These are phyloP conservation scores for Hartigia nigra DNA, from an alignment of 2,888 invertebrate genomes.

Conservation along the genomic window DNA sequence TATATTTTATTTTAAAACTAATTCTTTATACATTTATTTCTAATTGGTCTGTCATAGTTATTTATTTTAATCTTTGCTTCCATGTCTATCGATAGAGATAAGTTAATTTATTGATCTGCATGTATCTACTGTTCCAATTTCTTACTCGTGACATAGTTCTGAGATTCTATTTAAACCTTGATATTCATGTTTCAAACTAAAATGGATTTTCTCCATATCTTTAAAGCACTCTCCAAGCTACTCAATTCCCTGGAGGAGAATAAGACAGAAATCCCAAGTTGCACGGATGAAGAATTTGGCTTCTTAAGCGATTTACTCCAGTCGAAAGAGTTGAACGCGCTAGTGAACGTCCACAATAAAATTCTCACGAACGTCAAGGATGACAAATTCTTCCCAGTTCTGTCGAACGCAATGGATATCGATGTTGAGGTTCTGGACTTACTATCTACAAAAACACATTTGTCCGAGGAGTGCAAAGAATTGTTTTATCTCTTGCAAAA, in stretches of 20 bases:
- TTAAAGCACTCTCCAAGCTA: slow-evolving; percentile 82
- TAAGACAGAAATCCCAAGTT: slow-evolving; percentile 75
- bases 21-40: background rate
- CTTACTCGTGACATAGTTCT: background rate
- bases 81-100: background rate
- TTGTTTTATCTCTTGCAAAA: slow-evolving; percentile 83
- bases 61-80: background rate
- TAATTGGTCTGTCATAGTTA: background rate
- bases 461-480: slow-evolving; percentile 82
- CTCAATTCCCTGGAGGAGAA: slow-evolving; percentile 86
- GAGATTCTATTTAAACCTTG: background rate
- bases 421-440: slow-evolving; percentile 85
- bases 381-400: slow-evolving; percentile 84
- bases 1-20: background rate
- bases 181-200: background rate
- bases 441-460: slow-evolving; percentile 74
- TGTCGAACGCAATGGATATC: slow-evolving; percentile 82
- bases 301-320: slow-evolving; percentile 86
- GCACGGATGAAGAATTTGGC: slow-evolving; percentile 85
- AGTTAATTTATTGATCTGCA: slow-evolving; percentile 1
- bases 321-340: slow-evolving; percentile 88
- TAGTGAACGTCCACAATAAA: slow-evolving; percentile 92
- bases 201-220: slow-evolving; percentile 1
- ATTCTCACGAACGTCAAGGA: slow-evolving; percentile 86
- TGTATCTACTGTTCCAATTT: slow-evolving; percentile 1